Percentiles rank a stretch among this genome's conserved stretches.
phyloP scores from a whole-genome alignment of 2,888 invertebrate species.

The Piscicola geometra region DNA sequence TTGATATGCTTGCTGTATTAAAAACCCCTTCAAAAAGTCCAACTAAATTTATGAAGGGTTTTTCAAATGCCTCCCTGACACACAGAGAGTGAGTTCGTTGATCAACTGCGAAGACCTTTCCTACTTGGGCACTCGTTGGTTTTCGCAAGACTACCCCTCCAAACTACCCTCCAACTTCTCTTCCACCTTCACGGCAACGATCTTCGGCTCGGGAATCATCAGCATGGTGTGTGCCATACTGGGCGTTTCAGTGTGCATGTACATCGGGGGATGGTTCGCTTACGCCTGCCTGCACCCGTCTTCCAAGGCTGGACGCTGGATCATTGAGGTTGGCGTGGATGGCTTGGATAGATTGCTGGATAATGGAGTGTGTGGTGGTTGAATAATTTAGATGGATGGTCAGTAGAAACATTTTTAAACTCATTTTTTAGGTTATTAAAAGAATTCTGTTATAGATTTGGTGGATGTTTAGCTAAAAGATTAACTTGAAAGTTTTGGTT shows the following conservation, averaged over 20 bases:
- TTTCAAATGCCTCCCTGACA: no score
- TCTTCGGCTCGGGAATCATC: conserved; percentile 12
- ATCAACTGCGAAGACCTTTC: conserved; percentile 21
- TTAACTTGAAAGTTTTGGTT: no score
- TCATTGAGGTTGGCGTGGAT: conserved; percentile 25
- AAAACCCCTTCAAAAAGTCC: no score
- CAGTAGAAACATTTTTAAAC: no score
- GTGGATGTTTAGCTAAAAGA: no score
- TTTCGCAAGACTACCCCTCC: background rate
- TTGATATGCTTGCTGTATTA: no score
- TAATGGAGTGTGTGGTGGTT: background rate
- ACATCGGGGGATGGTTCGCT: conserved; percentile 69
- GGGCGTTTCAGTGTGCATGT: conserved; percentile 28
- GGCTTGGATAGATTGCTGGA: background rate
- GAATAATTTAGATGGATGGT: no score
- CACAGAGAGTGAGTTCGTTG: conserved; percentile 27
- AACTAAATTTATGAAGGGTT: no score
- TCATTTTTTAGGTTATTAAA: no score
- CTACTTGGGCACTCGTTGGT: conserved; percentile 25
- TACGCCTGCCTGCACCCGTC: conserved; percentile 96
- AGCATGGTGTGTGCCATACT: conserved; percentile 26
- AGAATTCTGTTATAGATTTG: no score
- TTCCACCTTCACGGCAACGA: background rate
- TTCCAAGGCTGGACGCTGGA: conserved; percentile 38
- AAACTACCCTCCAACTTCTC: conserved; percentile 13